Evolutionary conservation across 1,140 invertebrate species (phyloP).

Genomic region (Lutraria rhynchaena): DNA sequence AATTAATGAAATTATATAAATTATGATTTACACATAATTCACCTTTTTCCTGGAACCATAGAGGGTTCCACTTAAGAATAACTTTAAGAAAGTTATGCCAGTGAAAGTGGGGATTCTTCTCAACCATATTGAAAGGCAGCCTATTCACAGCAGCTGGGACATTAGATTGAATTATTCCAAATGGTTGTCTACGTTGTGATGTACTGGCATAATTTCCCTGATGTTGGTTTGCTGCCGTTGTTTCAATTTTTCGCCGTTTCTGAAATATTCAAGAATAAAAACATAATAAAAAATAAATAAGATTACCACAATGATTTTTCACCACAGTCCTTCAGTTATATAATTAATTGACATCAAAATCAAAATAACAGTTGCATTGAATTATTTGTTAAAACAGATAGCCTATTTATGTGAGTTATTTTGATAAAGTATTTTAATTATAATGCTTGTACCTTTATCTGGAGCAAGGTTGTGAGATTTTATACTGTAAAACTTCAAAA

Average conservation of each 20-base stretch:
- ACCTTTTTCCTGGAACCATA: constrained; percentile 55
- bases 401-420: too few species aligned
- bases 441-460: too few species aligned
- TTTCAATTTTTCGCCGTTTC: not conserved
- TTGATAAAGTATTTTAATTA: too few species aligned
- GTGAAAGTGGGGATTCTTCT: not conserved
- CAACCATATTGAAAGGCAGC: constrained; percentile 12
- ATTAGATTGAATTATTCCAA: constrained; percentile 2
- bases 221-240: not conserved
- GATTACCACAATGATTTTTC: too few species aligned
- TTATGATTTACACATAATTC: too few species aligned
- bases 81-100: constrained; percentile 47
- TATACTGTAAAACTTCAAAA: too few species aligned
- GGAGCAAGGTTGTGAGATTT: too few species aligned
- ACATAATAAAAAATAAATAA: not conserved
- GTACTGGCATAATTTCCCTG: not conserved
- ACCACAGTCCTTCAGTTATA: too few species aligned
- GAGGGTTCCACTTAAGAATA: constrained; percentile 49
- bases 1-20: too few species aligned
- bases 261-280: not conserved
- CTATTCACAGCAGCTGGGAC: not conserved
- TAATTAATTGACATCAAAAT: too few species aligned
- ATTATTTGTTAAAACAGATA: too few species aligned
- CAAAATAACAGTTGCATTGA: too few species aligned
- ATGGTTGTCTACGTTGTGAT: constrained; percentile 10